These are phyloP conservation scores for Cyrtorhinus lividipennis DNA, from an alignment of 1,140 invertebrate genomes.

Conservation along the genomic window DNA sequence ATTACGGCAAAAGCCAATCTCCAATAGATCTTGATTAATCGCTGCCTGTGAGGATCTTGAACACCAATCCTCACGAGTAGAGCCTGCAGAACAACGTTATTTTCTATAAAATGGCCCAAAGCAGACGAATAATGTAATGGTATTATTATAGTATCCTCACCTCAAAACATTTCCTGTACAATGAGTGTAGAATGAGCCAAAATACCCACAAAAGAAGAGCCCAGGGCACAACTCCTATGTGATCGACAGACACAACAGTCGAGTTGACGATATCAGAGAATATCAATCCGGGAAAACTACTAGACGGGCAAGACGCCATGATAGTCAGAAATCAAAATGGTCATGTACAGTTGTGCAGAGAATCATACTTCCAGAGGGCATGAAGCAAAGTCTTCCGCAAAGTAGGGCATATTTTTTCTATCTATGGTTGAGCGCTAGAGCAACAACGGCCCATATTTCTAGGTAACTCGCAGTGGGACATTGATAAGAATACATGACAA, in stretches of 20 bases:
- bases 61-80: not conserved
- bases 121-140: too few species aligned
- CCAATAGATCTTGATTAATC: slow-evolving; percentile 13
- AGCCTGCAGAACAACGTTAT: not conserved
- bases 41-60: not conserved
- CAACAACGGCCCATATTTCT: too few species aligned
- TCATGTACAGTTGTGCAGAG: too few species aligned
- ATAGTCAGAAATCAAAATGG: too few species aligned
- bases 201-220: slow-evolving; percentile 16
- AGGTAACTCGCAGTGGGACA: too few species aligned
- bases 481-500: too few species aligned
- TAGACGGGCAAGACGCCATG: not conserved
- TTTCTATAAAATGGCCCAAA: too few species aligned
- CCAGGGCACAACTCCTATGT: slow-evolving; percentile 18
- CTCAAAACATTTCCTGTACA: slow-evolving; percentile 11
- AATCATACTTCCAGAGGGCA: too few species aligned
- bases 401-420: too few species aligned
- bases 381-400: too few species aligned
- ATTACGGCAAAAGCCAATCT: slow-evolving; percentile 11
- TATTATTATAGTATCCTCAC: too few species aligned
- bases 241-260: slow-evolving; percentile 15
- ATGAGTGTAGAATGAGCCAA: slow-evolving; percentile 9
- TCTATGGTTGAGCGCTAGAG: too few species aligned
- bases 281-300: not conserved
- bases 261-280: slow-evolving; percentile 9